Evolutionary conservation across 37 sponge, comb jelly and placozoan species (phyloP).

Genomic region (Hormiphora californensis): DNA sequence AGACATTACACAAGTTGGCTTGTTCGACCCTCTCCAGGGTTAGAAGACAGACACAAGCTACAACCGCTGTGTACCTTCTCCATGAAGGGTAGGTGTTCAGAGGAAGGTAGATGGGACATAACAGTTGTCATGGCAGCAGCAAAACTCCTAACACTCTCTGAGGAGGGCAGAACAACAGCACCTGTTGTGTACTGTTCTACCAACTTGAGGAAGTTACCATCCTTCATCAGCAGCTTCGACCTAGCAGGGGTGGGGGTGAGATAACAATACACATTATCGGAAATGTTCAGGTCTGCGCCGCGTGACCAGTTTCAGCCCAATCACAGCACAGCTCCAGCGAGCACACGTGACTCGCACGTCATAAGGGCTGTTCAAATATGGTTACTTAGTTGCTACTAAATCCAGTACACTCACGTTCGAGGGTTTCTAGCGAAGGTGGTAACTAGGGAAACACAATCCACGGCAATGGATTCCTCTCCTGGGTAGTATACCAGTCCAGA

Average conservation of each 20-base stretch:
- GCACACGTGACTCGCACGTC: too few relatives aligned
- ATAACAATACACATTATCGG: not conserved
- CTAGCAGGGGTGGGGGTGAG: not conserved
- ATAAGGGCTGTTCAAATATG: too few relatives aligned
- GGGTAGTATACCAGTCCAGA: conserved; percentile 18
- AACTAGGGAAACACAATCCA: not conserved
- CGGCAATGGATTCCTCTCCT: not conserved
- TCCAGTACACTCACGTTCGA: not conserved
- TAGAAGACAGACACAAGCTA: not conserved
- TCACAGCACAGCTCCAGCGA: not conserved
- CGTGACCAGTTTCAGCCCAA: not conserved
- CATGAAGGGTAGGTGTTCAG: conserved; percentile 7
- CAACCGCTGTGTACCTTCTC: not conserved
- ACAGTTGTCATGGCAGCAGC: not conserved
- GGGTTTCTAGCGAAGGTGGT: conserved; percentile 11
- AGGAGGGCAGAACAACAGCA: not conserved
- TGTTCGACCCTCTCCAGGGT: not conserved
- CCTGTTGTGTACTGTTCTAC: conserved; percentile 14
- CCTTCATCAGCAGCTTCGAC: conserved; percentile 2
- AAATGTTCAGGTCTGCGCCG: not conserved
- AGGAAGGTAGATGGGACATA: conserved; percentile 12
- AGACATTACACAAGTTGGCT: not conserved
- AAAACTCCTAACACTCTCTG: not conserved
- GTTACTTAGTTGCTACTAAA: too few relatives aligned
- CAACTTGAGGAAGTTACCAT: conserved; percentile 32